Evolutionary conservation across 1,140 invertebrate genomes (phyloP), one percentile per base, ranked within the genome.

Genomic region (Oncopeltus fasciatus): DNA sequence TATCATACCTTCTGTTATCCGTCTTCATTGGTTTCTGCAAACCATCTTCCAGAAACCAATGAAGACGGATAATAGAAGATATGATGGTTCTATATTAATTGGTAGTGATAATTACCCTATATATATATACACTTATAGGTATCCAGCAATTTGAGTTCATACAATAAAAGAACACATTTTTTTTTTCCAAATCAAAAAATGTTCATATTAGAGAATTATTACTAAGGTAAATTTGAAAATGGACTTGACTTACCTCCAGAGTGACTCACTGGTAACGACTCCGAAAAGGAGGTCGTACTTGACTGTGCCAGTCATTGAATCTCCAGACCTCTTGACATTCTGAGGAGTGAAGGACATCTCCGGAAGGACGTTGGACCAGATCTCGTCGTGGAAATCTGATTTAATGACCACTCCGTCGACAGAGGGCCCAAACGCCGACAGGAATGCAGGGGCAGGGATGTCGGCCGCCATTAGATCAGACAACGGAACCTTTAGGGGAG

Each of bases 401-500:
- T 85, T 86, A 65, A 92, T 88, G 2, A 92, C 88, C 4, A 92
- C 87, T 4, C 88, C 88, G 68, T 95, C 88, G 1, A 91, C 85
- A 63, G 86, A 90, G 18, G 85, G 90, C 0, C 88, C 90, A 68
- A 92, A 92, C 9, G 87, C 84, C 59, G 85, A 86, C 16, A 90
- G 75, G 72, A 91, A 92, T 28, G 87, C 88, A 0, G 90, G 90
- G 1, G 88, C 81, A 61, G 80, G 80, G 60, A 93, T 85, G 67
- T 91, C 86, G 12, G 87, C 81, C 2, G 79, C 75, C 69, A 92
- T 83, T 2, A 96, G 75, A 59, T 89, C 85, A 56, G 86, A 80
- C 9, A 92, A 75, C 1, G 84, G 81, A 9, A 53, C 49, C 49
- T 53, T n/a, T n/a, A n/a, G n/a, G n/a, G n/a, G n/a, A n/a, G n/a